phyloP scores from a whole-genome alignment of 2,888 invertebrate species.

The Lasioglossum lativentre region DNA sequence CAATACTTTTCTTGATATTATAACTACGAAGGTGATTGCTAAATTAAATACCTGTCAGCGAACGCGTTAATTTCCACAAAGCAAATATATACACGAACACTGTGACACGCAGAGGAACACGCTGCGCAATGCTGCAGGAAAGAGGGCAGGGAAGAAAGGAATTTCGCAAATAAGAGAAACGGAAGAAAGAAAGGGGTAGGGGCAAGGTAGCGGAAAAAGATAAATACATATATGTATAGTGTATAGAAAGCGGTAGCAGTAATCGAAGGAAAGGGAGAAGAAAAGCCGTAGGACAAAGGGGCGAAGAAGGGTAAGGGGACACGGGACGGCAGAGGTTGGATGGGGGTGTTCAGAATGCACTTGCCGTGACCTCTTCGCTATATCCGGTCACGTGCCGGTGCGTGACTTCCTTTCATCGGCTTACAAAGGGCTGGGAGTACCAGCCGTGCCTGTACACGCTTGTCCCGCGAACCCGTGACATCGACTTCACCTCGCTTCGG shows the following conservation, averaged over 20 bases:
- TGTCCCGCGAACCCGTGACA: conserved; percentile 48
- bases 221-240: neutral
- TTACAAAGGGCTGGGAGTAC: conserved; percentile 62
- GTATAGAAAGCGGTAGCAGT: neutral
- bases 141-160: neutral
- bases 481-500: conserved; percentile 40
- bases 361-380: conserved; percentile 53
- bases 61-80: too few species aligned
- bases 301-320: neutral
- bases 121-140: neutral
- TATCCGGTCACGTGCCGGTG: conserved; percentile 70
- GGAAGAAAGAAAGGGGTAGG: neutral
- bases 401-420: conserved; percentile 73
- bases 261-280: neutral
- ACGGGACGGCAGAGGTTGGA: neutral
- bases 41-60: too few species aligned
- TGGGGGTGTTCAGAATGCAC: conserved; percentile 65
- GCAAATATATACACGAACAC: too few species aligned
- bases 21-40: too few species aligned
- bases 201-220: neutral
- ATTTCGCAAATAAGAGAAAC: neutral
- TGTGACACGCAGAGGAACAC: too few species aligned
- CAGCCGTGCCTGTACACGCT: conserved; percentile 38
- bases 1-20: too few species aligned
- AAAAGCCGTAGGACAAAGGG: conserved; percentile 13